A percentile compares a stretch with the other conserved stretches of the same genome.
Conservation (phyloP, 2,113 vertebrate genomes). For the Dendropsophus ebraccatus region DNA sequence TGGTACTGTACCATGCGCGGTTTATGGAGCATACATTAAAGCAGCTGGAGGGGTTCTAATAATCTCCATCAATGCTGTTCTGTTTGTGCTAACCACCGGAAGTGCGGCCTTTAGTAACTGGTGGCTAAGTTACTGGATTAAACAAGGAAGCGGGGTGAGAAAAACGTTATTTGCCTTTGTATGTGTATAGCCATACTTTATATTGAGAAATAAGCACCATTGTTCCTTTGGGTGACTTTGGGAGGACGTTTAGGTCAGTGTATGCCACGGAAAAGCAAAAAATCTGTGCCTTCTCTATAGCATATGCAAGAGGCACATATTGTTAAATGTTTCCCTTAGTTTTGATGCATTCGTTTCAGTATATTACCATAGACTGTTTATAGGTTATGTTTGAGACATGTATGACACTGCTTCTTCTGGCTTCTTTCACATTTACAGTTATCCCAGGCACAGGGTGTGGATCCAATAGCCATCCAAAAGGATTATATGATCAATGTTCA, state of each 20-base stretch:
- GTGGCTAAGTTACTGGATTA: slow-evolving; percentile 83
- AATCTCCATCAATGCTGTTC: slow-evolving; percentile 72
- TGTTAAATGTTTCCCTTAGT: no score
- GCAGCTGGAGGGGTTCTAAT: slow-evolving; percentile 76
- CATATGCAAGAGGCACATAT: no score
- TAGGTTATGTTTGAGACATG: background rate
- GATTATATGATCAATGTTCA: no score
- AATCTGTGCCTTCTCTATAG: no score
- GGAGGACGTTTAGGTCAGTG: no score
- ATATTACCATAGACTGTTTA: background rate
- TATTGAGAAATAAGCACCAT: no score
- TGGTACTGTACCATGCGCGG: slow-evolving; percentile 73
- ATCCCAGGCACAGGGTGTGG: no score
- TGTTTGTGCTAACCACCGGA: slow-evolving; percentile 75
- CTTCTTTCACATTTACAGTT: background rate
- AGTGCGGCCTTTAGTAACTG: slow-evolving; percentile 79
- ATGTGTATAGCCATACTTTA: background rate
- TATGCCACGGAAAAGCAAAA: no score
- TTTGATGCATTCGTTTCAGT: background rate
- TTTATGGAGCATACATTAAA: slow-evolving; percentile 77
- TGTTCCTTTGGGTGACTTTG: no score
- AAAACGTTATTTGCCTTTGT: background rate
- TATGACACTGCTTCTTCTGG: background rate
- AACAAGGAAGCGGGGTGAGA: slow-evolving; percentile 75
- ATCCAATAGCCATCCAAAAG: no score